These are phyloP conservation scores for Nyctibius bracteatus DNA, from an alignment of 2,113 vertebrate species.

Conservation along the genomic window DNA sequence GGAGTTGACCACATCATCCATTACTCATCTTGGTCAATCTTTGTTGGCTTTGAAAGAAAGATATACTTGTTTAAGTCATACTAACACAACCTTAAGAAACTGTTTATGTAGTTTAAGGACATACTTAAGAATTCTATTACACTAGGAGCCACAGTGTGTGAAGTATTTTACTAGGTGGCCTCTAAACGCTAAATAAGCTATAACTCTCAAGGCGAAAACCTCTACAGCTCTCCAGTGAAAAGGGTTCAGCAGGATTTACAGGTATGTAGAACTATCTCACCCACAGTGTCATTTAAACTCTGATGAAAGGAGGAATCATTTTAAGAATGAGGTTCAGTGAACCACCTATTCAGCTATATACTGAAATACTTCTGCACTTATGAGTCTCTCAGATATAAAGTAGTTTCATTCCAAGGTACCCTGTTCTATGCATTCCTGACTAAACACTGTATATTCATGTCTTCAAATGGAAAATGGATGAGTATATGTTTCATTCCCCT, in stretches of 20 bases:
- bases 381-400: background rate
- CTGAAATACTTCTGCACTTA: background rate
- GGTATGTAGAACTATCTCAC: background rate
- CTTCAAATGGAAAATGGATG: background rate
- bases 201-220: background rate
- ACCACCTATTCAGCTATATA: background rate
- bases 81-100: background rate
- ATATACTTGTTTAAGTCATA: background rate
- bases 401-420: background rate
- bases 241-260: background rate
- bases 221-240: background rate
- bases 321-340: background rate
- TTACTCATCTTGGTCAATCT: background rate
- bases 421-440: background rate
- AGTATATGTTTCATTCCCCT: background rate
- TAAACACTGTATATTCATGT: background rate
- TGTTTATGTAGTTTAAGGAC: background rate
- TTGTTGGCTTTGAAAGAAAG: background rate
- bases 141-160: background rate
- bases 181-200: background rate
- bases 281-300: background rate
- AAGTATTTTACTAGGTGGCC: background rate
- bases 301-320: background rate
- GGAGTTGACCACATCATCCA: background rate
- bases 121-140: background rate